Conservation (phyloP, 2,888 invertebrate genomes). For the Dichetophora obliterata region DNA sequence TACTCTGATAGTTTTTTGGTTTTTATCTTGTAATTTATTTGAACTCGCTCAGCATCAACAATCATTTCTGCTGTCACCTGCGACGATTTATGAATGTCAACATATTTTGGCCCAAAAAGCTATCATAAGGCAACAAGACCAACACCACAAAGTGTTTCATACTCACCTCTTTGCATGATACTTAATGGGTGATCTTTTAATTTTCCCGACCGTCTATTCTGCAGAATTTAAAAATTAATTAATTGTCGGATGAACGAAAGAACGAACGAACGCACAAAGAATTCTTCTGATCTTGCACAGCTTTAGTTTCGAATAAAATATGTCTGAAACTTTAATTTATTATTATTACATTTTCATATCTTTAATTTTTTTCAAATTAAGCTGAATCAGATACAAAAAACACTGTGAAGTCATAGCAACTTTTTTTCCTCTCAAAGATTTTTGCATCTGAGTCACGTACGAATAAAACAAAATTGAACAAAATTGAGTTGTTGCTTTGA, state of each 20-base stretch:
- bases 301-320: neutral
- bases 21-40: conserved; percentile 27
- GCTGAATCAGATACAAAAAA: neutral
- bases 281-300: neutral
- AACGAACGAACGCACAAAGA: neutral
- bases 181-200: conserved; percentile 31
- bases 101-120: neutral
- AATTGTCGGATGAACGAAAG: neutral
- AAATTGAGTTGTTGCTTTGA: conserved; percentile 45
- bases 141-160: neutral
- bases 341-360: conserved; percentile 41
- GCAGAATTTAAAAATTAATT: conserved; percentile 31
- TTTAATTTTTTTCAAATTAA: conserved; percentile 10
- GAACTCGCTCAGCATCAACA: conserved; percentile 17
- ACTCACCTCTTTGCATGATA: neutral
- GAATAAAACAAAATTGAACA: conserved; percentile 44
- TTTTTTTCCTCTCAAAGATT: conserved; percentile 27
- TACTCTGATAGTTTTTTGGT: neutral
- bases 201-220: conserved; percentile 20
- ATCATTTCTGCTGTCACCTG: conserved; percentile 42
- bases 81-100: conserved; percentile 24
- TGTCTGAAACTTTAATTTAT: conserved; percentile 36
- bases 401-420: too few species aligned
- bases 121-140: neutral
- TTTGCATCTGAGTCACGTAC: conserved; percentile 60